Conservation (phyloP, 2,113 vertebrate species). For the Pelodiscus sinensis region DNA sequence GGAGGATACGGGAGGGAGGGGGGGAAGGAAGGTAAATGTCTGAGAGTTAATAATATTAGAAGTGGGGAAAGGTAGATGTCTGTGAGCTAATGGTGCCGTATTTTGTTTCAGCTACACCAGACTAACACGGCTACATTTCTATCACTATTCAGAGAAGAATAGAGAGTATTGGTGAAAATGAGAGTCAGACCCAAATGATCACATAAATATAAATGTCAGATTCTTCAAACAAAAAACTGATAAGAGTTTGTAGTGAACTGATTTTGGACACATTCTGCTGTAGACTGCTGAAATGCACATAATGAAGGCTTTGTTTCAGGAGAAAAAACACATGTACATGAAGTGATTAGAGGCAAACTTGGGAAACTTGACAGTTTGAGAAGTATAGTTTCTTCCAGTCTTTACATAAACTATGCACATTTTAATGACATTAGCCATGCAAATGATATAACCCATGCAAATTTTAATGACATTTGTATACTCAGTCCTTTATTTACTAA, state of each 20-base stretch:
- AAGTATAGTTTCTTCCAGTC: background rate
- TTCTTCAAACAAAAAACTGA: background rate
- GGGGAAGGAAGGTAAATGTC: no score
- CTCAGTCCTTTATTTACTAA: background rate
- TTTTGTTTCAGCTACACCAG: no score
- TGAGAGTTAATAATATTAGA: no score
- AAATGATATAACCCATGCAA: background rate
- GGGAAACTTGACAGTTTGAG: background rate
- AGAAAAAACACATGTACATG: background rate
- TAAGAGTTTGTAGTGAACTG: background rate
- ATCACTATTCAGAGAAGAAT: background rate
- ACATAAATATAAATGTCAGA: background rate
- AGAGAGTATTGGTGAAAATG: background rate
- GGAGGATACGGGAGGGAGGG: no score
- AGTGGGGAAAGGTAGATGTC: no score
- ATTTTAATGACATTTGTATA: background rate
- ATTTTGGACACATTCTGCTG: background rate
- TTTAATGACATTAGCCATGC: no score
- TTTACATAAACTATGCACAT: background rate
- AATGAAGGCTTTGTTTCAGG: background rate
- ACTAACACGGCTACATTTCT: no score
- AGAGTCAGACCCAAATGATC: background rate
- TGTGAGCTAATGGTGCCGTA: no score
- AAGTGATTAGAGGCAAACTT: background rate
- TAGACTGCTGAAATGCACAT: background rate